Conservation (phyloP, 2,797 vertebrate genomes). For the Cossypha polioptera region DNA sequence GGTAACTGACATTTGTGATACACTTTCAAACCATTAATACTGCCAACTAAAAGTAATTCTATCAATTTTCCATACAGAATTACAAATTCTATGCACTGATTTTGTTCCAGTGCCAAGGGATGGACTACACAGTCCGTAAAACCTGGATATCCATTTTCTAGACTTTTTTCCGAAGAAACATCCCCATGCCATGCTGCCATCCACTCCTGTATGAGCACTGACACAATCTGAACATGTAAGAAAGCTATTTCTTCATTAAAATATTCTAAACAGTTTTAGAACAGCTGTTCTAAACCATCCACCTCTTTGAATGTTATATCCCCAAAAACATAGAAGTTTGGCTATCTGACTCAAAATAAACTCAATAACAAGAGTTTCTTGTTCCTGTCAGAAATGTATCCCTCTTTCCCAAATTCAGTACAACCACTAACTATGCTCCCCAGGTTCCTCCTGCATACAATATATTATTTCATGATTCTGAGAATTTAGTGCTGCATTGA, state of each 20-base stretch:
- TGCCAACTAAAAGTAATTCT: neutral
- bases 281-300: neutral
- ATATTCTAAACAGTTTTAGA: neutral
- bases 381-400: neutral
- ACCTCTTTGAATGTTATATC: neutral
- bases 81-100: neutral
- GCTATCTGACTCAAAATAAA: neutral
- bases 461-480: neutral
- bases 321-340: neutral
- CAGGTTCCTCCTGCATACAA: neutral
- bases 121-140: neutral
- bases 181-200: neutral
- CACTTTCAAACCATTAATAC: neutral
- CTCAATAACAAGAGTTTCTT: neutral
- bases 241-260: neutral
- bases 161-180: neutral
- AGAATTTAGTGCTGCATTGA: neutral
- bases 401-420: neutral
- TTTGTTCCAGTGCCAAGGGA: neutral
- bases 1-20: neutral
- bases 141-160: neutral
- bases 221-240: neutral
- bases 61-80: neutral
- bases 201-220: accelerated
- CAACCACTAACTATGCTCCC: neutral